These are phyloP conservation scores for Mimas tiliae DNA, from an alignment of 2,888 invertebrate species.

Conservation along the genomic window DNA sequence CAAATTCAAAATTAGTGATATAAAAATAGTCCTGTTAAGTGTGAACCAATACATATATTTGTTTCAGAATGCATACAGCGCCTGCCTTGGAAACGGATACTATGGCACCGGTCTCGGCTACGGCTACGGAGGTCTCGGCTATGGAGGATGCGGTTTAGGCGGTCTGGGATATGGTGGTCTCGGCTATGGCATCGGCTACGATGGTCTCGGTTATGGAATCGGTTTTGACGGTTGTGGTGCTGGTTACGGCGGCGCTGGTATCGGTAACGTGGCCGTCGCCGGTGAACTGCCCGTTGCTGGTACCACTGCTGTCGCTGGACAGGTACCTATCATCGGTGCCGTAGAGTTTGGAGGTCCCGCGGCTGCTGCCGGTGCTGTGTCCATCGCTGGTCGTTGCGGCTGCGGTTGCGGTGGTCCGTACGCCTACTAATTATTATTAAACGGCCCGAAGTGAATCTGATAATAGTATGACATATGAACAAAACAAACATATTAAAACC, in stretches of 20 bases:
- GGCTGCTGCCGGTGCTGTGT: conserved; percentile 46
- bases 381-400: conserved; percentile 30
- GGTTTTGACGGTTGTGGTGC: too few relatives aligned
- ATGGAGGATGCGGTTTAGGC: conserved; percentile 18
- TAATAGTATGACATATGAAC: not conserved
- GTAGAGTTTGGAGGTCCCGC: conserved; percentile 52
- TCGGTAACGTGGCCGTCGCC: conserved; percentile 46
- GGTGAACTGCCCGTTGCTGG: conserved; percentile 48
- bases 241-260: not conserved
- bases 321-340: conserved; percentile 50
- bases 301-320: conserved; percentile 45
- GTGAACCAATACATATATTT: too few relatives aligned
- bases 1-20: too few relatives aligned
- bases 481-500: too few relatives aligned
- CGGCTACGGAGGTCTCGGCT: conserved; percentile 20
- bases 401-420: conserved; percentile 30
- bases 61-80: too few relatives aligned
- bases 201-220: too few relatives aligned
- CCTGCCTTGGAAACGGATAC: not conserved
- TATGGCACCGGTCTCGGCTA: conserved; percentile 28
- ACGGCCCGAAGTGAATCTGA: too few relatives aligned
- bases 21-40: too few relatives aligned
- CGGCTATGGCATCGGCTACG: conserved; percentile 29
- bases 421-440: conserved; percentile 4
- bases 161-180: conserved; percentile 21